These are phyloP conservation scores for Pitangus sulphuratus DNA, from an alignment of 2,797 vertebrate species.

Conservation along the genomic window DNA sequence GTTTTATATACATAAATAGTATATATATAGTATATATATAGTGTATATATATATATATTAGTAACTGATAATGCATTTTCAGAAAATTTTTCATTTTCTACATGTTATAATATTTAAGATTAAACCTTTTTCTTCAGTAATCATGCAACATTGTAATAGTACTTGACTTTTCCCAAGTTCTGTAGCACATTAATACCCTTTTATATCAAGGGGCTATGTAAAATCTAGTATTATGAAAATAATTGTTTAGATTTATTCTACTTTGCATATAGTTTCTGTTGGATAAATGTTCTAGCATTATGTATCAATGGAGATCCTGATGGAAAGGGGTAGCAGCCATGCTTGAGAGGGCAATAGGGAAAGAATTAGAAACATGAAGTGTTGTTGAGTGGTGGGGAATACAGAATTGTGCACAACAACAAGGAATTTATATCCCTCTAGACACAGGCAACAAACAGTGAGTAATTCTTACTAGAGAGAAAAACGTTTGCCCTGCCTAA, in stretches of 20 bases:
- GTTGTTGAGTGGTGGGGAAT: not conserved
- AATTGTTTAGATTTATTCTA: not conserved
- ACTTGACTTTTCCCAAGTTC: not conserved
- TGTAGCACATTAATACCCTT: not conserved
- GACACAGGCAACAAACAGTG: not conserved
- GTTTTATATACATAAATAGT: too few relatives aligned
- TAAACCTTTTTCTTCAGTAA: not conserved
- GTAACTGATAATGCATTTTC: not conserved
- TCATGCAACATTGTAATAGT: not conserved
- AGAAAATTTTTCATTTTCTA: not conserved
- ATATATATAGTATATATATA: too few relatives aligned
- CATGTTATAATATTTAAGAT: not conserved
- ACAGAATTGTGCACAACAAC: not conserved
- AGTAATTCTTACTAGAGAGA: not conserved
- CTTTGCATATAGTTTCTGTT: not conserved
- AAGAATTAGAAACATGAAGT: not conserved
- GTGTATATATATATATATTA: not conserved
- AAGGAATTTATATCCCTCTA: not conserved
- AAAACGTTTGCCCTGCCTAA: not conserved
- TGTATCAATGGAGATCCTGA: not conserved
- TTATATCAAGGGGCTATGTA: not conserved
- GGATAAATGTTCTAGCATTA: not conserved
- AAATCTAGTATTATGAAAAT: not conserved
- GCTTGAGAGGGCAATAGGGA: not conserved
- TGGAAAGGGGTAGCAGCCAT: not conserved